phyloP scores from a whole-genome alignment of 2,113 vertebrate species.

The Malurus alboscapulatus region DNA sequence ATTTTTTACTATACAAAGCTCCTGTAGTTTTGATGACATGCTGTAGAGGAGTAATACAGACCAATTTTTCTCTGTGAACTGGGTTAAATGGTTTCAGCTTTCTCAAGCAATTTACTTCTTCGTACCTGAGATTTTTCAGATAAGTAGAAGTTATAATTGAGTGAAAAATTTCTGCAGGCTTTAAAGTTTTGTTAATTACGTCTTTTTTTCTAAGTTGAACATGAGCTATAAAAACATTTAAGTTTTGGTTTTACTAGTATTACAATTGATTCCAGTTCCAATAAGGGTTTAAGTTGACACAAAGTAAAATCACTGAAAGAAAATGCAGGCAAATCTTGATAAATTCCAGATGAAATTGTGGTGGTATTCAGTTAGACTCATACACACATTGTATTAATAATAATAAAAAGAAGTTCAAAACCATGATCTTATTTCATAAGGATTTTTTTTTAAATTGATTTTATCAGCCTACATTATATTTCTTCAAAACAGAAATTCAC shows the following conservation, averaged over 20 bases:
- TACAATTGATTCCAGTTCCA: slow-evolving; percentile 61
- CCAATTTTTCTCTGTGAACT: neutral
- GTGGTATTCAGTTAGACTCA: slow-evolving; percentile 49
- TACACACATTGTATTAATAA: slow-evolving; percentile 65
- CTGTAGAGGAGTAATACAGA: neutral
- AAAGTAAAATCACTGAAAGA: slow-evolving; percentile 64
- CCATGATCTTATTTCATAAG: slow-evolving; percentile 62
- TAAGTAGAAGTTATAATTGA: slow-evolving; percentile 19
- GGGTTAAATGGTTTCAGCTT: neutral
- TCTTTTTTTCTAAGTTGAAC: slow-evolving; percentile 25
- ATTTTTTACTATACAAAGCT: neutral
- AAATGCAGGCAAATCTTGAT: slow-evolving; percentile 63
- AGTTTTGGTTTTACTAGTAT: slow-evolving; percentile 36
- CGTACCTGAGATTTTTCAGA: neutral
- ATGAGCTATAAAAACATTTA: slow-evolving; percentile 44
- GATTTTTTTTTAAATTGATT: neutral
- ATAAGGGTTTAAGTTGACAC: slow-evolving; percentile 52
- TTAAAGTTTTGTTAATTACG: slow-evolving; percentile 17
- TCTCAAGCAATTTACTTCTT: neutral
- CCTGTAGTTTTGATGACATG: neutral
- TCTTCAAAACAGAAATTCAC: slow-evolving; percentile 38
- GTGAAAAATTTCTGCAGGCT: slow-evolving; percentile 30
- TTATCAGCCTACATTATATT: slow-evolving; percentile 48
- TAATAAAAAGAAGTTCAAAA: slow-evolving; percentile 63
- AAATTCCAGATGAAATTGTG: slow-evolving; percentile 57